These are phyloP conservation scores for Disparrhopalites patrizii DNA, from an alignment of 2,888 invertebrate genomes.

Conservation along the genomic window DNA sequence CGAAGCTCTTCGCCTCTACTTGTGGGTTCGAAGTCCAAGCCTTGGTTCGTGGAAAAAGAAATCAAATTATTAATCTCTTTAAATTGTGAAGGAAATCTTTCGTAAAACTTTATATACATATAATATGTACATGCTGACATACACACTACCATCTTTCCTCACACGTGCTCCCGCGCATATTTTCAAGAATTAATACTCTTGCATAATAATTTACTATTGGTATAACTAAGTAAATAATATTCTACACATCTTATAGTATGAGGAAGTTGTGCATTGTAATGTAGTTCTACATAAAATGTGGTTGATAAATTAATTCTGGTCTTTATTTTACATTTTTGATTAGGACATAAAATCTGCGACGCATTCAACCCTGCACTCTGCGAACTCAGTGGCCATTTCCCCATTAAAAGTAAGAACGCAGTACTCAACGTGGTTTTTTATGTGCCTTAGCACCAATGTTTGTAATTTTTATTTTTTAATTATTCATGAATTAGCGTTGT, in stretches of 20 bases:
- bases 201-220: not conserved
- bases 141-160: too few species aligned
- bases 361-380: slow-evolving; percentile 68
- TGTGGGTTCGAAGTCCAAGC: slow-evolving; percentile 64
- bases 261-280: not conserved
- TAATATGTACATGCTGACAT: too few species aligned
- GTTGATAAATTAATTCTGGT: slow-evolving; percentile 16
- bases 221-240: too few species aligned
- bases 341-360: slow-evolving; percentile 58
- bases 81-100: not conserved
- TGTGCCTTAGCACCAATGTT: too few species aligned
- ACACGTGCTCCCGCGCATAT: slow-evolving; percentile 19
- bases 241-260: too few species aligned
- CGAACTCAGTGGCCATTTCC: slow-evolving; percentile 72
- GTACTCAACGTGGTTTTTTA: too few species aligned
- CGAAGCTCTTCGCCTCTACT: slow-evolving; percentile 58
- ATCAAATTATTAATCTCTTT: not conserved
- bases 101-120: not conserved
- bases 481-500: not conserved
- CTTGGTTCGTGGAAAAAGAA: slow-evolving; percentile 50
- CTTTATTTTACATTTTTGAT: slow-evolving; percentile 22
- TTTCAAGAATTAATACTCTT: not conserved
- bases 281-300: not conserved
- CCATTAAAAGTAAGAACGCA: slow-evolving; percentile 65
- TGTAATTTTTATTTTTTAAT: not conserved